phyloP scores from a whole-genome alignment of 1,140 invertebrate genomes.

The Saccostrea glomerata region DNA sequence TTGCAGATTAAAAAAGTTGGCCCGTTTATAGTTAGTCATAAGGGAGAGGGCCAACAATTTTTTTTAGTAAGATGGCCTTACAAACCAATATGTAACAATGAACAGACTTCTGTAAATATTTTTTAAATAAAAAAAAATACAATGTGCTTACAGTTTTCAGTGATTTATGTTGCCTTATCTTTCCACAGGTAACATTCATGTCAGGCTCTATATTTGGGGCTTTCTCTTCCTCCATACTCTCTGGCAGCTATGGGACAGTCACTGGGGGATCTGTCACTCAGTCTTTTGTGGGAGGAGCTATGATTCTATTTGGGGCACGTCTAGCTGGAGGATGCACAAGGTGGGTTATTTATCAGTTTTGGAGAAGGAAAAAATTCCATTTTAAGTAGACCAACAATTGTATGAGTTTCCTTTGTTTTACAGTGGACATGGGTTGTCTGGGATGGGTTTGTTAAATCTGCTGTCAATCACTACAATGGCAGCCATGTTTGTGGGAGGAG shows the following conservation, averaged over 20 bases:
- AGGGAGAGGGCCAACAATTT: no score
- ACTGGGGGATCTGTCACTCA: conserved; percentile 45
- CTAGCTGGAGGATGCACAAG: conserved; percentile 67
- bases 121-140: no score
- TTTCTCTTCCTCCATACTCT: conserved; percentile 54
- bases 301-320: conserved; percentile 65
- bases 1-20: no score
- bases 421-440: conserved; percentile 69
- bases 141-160: neutral
- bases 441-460: conserved; percentile 59
- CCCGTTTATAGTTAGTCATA: no score
- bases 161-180: neutral
- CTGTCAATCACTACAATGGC: conserved; percentile 58
- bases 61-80: no score
- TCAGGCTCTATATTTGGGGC: conserved; percentile 57
- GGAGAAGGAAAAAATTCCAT: neutral
- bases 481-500: conserved; percentile 59
- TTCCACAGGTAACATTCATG: conserved; percentile 62
- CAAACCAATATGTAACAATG: no score
- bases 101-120: no score
- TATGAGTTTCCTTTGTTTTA: conserved; percentile 38
- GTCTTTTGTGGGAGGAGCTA: conserved; percentile 59
- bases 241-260: conserved; percentile 55
- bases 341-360: conserved; percentile 39
- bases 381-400: no score